These are phyloP conservation scores for Corythornis madagascariensis DNA, from an alignment of 2,113 vertebrate genomes.

Conservation along the genomic window DNA sequence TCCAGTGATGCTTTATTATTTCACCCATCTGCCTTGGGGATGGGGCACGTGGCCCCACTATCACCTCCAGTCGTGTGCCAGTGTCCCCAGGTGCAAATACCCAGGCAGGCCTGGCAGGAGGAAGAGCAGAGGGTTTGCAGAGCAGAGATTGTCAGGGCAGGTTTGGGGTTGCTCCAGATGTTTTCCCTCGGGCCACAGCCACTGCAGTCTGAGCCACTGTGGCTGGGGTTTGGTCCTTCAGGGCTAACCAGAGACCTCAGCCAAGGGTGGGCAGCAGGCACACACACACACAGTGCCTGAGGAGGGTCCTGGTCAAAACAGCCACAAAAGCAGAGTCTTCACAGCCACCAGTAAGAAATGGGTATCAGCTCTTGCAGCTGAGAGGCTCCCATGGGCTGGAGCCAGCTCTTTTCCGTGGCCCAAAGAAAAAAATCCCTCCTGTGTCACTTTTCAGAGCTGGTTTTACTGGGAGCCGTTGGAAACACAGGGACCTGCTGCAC, in stretches of 20 bases:
- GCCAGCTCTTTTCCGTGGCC: background rate
- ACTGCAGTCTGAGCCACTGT: background rate
- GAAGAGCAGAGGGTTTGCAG: background rate
- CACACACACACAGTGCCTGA: background rate
- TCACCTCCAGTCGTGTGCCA: background rate
- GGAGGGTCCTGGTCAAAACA: background rate
- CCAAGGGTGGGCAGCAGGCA: background rate
- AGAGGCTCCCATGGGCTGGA: background rate
- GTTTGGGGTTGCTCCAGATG: background rate
- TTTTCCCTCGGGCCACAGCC: background rate
- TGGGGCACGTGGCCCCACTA: background rate
- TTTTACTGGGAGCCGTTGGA: background rate
- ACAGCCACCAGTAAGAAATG: fast-evolving
- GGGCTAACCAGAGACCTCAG: background rate
- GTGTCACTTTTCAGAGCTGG: background rate
- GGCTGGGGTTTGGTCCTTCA: background rate
- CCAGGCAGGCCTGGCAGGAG: background rate
- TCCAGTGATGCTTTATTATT: background rate
- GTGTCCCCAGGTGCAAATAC: background rate
- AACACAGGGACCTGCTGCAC: background rate
- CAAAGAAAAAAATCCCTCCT: background rate
- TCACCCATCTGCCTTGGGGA: background rate
- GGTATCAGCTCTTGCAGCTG: background rate
- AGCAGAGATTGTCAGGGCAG: background rate
- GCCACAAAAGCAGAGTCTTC: background rate